phyloP scores from a whole-genome alignment of 2,113 vertebrate genomes.

The Hymenochirus boettgeri region DNA sequence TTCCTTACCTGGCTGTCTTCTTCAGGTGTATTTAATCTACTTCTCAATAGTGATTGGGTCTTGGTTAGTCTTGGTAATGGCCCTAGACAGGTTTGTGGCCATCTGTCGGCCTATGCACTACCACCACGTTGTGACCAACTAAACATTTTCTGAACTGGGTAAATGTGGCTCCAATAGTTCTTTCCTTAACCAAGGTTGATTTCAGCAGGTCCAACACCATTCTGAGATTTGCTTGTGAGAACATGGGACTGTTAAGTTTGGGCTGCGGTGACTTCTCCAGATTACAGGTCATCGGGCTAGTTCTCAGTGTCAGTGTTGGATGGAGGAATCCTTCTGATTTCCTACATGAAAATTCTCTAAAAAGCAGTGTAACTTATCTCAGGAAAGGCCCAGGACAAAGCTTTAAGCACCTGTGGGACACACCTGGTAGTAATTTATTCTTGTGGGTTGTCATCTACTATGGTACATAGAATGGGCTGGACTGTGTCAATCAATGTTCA shows the following conservation, averaged over 20 bases:
- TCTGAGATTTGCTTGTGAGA: constrained; percentile 24
- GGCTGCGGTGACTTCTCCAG: constrained; percentile 30
- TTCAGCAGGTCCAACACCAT: constrained; percentile 30
- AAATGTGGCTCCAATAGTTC: constrained; percentile 8
- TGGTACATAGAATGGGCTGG: not conserved
- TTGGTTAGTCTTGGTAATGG: constrained; percentile 10
- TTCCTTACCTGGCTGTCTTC: constrained; percentile 8
- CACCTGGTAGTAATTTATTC: constrained; percentile 14
- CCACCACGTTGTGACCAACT: constrained; percentile 7
- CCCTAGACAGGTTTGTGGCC: constrained; percentile 32
- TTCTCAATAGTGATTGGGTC: constrained; percentile 1
- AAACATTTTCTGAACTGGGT: not conserved
- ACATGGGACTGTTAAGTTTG: constrained; percentile 23
- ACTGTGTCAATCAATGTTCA: constrained; percentile 43
- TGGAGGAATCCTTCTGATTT: constrained; percentile 6
- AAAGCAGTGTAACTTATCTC: not conserved
- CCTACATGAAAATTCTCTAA: constrained; percentile 7
- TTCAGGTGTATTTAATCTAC: constrained; percentile 35
- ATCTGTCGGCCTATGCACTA: constrained; percentile 35
- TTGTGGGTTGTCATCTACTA: not conserved
- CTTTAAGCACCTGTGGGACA: constrained; percentile 18
- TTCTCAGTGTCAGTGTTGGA: not conserved
- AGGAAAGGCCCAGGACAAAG: not conserved
- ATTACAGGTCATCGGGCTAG: constrained; percentile 4
- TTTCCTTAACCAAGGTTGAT: not conserved